These are phyloP conservation scores for Loxodonta africana DNA, from an alignment of 2,113 vertebrate genomes.

Conservation along the genomic window DNA sequence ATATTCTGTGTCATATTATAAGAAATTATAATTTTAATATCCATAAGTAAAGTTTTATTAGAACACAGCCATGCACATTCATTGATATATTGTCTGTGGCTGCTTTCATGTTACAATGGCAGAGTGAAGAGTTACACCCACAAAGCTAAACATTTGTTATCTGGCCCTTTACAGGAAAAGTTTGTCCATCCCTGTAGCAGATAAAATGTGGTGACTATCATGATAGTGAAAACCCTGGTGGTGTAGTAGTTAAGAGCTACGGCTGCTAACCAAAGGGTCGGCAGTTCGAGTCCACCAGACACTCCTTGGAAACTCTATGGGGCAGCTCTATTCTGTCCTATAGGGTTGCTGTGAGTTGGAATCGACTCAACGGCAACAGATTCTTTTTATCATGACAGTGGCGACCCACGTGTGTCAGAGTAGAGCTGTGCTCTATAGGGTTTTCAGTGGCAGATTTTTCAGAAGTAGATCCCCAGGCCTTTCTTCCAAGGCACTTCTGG, in stretches of 20 bases:
- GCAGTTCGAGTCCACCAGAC: no score
- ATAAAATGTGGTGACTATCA: neutral
- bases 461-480: neutral
- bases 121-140: neutral
- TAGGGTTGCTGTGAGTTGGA: no score
- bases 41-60: neutral
- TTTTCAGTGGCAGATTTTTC: neutral
- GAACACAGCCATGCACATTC: neutral
- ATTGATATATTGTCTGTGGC: accelerated
- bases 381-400: no score
- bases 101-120: neutral
- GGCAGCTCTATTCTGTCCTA: no score
- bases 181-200: neutral
- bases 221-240: no score
- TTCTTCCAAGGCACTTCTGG: neutral
- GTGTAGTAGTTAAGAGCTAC: no score
- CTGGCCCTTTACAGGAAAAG: no score
- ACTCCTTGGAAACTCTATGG: no score
- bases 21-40: neutral
- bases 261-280: no score
- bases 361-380: no score
- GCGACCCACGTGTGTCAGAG: no score
- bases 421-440: no score
- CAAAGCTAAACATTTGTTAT: neutral
- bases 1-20: neutral